Evolutionary conservation across 1,140 invertebrate genomes (phyloP).

Genomic region (Bombus ignitus): DNA sequence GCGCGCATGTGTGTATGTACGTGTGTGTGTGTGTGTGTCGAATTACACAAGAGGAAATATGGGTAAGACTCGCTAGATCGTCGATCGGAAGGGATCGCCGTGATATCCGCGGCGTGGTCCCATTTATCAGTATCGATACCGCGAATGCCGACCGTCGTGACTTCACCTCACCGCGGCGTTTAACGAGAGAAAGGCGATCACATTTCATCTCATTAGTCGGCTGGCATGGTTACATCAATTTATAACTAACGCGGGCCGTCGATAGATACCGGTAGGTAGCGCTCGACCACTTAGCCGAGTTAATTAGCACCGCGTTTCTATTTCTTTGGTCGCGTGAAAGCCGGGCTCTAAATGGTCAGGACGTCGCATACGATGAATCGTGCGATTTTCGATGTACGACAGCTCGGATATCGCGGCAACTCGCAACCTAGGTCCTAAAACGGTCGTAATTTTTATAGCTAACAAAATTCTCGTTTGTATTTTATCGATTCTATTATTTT

Average conservation of each 20-base stretch:
- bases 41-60: slow-evolving; percentile 47
- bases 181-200: slow-evolving; percentile 80
- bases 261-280: slow-evolving; percentile 51
- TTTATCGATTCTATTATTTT: too few species aligned
- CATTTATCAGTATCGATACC: slow-evolving; percentile 64
- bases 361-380: slow-evolving; percentile 33
- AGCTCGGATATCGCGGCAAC: background rate
- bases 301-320: slow-evolving; percentile 70
- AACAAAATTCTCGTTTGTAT: background rate
- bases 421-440: background rate
- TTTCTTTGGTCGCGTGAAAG: slow-evolving; percentile 67
- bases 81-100: slow-evolving; percentile 25
- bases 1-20: background rate
- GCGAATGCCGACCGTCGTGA: slow-evolving; percentile 49
- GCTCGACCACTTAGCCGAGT: slow-evolving; percentile 48
- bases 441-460: background rate
- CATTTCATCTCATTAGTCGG: slow-evolving; percentile 79
- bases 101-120: slow-evolving; percentile 23
- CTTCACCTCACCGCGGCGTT: slow-evolving; percentile 67
- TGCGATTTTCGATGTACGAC: slow-evolving; percentile 28
- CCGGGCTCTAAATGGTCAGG: slow-evolving; percentile 17
- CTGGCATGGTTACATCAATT: slow-evolving; percentile 74
- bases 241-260: slow-evolving; percentile 69
- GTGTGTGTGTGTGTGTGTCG: background rate
- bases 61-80: slow-evolving; percentile 28